Conservation (phyloP, 2,888 invertebrate species). For the Lepas anatifera region DNA sequence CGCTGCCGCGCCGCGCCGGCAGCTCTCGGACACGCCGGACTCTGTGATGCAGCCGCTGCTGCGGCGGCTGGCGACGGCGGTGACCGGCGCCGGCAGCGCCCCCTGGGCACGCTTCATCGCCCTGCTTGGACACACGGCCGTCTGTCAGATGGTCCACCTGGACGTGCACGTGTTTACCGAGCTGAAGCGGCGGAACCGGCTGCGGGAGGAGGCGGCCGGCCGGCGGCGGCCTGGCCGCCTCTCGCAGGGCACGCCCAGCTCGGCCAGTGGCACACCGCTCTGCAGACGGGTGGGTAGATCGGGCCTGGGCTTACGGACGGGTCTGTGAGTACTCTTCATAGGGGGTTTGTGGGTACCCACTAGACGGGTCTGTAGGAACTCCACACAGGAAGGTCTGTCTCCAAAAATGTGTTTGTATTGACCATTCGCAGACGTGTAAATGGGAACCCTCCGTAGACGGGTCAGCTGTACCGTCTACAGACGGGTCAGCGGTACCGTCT, state of each 20-base stretch:
- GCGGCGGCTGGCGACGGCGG: not conserved
- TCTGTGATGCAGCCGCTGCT: not conserved
- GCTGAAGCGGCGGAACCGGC: slow-evolving; percentile 50
- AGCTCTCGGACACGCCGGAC: not conserved
- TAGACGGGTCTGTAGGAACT: too few relatives aligned
- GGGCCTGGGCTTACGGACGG: too few relatives aligned
- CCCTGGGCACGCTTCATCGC: slow-evolving; percentile 39
- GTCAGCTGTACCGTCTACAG: too few relatives aligned
- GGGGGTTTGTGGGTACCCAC: too few relatives aligned
- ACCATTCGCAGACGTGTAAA: too few relatives aligned
- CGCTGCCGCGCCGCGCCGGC: not conserved
- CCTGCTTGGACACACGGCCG: slow-evolving; percentile 61
- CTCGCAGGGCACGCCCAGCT: slow-evolving; percentile 43
- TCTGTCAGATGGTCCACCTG: slow-evolving; percentile 62
- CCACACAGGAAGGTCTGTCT: too few relatives aligned
- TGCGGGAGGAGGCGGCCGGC: slow-evolving; percentile 36
- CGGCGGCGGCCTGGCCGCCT: slow-evolving; percentile 27
- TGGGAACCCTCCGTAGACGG: too few relatives aligned
- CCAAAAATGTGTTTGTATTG: too few relatives aligned
- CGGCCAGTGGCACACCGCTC: slow-evolving; percentile 18
- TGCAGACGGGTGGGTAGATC: slow-evolving; percentile 21
- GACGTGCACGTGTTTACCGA: slow-evolving; percentile 74
- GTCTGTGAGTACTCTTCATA: too few relatives aligned
- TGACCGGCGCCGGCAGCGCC: not conserved
- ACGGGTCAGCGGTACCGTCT: too few relatives aligned